Base-by-base conservation (phyloP, 2,888 invertebrate genomes). In the Aphodius sticticus region DNA sequence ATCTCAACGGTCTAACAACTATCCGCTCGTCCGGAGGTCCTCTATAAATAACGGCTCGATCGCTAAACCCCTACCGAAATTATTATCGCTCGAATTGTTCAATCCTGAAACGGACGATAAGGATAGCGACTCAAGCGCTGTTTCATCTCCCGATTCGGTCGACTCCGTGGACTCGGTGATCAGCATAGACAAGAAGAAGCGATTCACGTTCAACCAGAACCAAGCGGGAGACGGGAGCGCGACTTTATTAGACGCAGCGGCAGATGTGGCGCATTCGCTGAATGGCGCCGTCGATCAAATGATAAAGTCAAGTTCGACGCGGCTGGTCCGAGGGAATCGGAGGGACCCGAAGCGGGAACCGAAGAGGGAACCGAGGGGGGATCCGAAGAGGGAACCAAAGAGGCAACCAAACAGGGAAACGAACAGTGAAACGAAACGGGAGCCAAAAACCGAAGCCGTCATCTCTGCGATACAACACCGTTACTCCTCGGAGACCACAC, bases 61-160 rank as follows among this genome's bases (percentile, higher is more conserved):
- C 26, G 93, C 92, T 0, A 93, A 94, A 84, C 92, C 93, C 72
- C 90, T 95, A 79, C 96, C 96, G 0, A 94, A 95, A 82, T 89
- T 96, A 15, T 91, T 96, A 86, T 94, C 96, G 0, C 88, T 96
- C 79, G 97, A 97, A 86, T 90, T 97, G 4, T 97, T 96, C 86
- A 97, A 97, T 89, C 97, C 97, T 0, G 97, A 96, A 86, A 96
- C 95, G 6, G 97, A 97, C 86, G 97, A 97, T 85, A 92, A 96
- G 88, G 97, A 97, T 87, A 96, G 96, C 85, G 97, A 97, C 87
- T 96, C 96, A 0, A 96, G 96, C 85, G 95, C 95, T 4, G 95
- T 96, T 12, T 96, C 96, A 0, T 96, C 96, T 0, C 96, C 96
- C 2, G 96, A 96, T 87, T 96, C 96, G 2, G 93, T 95, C 1